Percentiles rank a stretch among this genome's conserved stretches.
These are phyloP conservation scores for Lepidocyrtoides sp. DNA, from an alignment of 2,888 invertebrate species.

Conservation along the genomic window DNA sequence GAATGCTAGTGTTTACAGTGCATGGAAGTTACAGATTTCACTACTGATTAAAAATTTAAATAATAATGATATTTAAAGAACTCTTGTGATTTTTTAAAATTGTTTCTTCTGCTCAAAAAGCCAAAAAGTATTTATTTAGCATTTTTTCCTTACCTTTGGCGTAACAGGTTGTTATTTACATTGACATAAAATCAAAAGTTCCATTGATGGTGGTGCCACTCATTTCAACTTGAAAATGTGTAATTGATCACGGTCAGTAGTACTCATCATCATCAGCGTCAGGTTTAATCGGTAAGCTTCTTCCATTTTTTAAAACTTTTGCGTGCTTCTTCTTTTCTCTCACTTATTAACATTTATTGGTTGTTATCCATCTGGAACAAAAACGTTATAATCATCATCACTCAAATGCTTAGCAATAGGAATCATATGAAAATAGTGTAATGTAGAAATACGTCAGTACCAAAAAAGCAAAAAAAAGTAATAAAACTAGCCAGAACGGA, in stretches of 20 bases:
- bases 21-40: no score
- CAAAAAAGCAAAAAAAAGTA: not conserved
- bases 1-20: no score
- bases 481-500: conserved; percentile 60
- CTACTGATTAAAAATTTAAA: no score
- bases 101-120: no score
- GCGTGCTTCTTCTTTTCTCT: not conserved
- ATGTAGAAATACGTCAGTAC: not conserved
- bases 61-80: no score
- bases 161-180: not conserved
- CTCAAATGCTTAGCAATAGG: no score
- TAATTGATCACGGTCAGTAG: not conserved
- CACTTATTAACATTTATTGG: not conserved
- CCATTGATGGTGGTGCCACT: not conserved
- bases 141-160: not conserved
- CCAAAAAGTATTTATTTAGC: not conserved
- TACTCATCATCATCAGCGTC: not conserved
- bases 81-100: no score
- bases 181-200: not conserved
- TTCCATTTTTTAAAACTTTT: not conserved
- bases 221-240: not conserved
- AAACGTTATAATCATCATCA: not conserved
- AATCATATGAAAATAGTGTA: not conserved
- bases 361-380: conserved; percentile 16
- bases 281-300: not conserved